Percentiles rank a stretch among this genome's conserved stretches.
Conservation (phyloP, 2,888 invertebrate genomes). For the Brachycybe producta region DNA sequence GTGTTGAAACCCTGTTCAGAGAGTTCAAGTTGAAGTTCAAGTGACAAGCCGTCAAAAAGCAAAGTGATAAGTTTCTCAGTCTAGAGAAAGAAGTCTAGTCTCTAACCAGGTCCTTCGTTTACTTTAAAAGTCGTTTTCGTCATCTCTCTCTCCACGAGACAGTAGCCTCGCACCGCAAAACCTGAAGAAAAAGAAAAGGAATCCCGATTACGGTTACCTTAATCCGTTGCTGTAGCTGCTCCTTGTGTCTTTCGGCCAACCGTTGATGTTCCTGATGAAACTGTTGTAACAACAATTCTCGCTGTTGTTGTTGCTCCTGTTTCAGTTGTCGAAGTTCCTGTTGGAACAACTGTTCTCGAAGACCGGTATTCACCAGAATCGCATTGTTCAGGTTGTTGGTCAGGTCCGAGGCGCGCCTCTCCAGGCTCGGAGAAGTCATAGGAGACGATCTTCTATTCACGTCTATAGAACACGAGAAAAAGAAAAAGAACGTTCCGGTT, state of each 20-base stretch:
- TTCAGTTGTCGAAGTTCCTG: conserved; percentile 68
- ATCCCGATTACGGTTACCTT: no score
- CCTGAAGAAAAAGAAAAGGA: no score
- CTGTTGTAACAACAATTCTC: conserved; percentile 76
- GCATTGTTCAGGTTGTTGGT: conserved; percentile 18
- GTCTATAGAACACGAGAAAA: conserved; percentile 8
- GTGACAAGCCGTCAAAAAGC: no score
- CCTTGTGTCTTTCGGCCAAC: conserved; percentile 77
- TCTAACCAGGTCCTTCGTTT: no score
- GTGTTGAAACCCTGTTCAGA: no score
- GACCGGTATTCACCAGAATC: conserved; percentile 32
- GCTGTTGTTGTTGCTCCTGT: conserved; percentile 85
- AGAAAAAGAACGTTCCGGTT: conserved; percentile 1
- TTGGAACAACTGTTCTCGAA: conserved; percentile 49
- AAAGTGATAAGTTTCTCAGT: no score
- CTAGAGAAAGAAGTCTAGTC: no score
- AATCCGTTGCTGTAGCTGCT: conserved; percentile 74
- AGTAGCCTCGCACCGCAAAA: no score
- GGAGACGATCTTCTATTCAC: conserved; percentile 19
- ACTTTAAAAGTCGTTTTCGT: no score
- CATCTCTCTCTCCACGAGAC: no score
- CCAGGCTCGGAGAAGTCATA: conserved; percentile 17
- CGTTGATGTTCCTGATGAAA: conserved; percentile 85
- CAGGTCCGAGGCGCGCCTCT: conserved; percentile 14
- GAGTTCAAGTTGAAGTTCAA: no score